A percentile compares a stretch with the other conserved stretches of the same genome.
Conservation (phyloP, 2,888 invertebrate species). For the Papilio demoleus region DNA sequence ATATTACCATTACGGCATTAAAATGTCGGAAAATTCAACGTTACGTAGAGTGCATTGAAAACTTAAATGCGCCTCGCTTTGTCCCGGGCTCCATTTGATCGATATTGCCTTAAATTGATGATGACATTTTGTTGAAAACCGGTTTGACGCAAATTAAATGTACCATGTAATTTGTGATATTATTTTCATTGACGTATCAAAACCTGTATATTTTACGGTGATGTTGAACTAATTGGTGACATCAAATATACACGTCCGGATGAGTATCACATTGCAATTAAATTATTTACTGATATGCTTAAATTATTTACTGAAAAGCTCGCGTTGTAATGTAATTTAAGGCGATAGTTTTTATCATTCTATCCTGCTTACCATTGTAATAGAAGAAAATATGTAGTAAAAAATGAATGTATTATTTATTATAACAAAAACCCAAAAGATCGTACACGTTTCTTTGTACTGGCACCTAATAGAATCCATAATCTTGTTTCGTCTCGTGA, state of each 20-base stretch:
- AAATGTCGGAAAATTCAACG: slow-evolving; percentile 14
- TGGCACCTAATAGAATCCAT: slow-evolving; percentile 22
- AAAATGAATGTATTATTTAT: background rate
- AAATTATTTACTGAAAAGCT: background rate
- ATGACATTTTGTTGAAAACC: slow-evolving; percentile 16
- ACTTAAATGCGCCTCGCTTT: slow-evolving; percentile 11
- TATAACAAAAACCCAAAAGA: background rate
- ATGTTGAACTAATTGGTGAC: slow-evolving; percentile 35
- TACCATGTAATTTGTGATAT: slow-evolving; percentile 13
- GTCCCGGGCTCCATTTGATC: slow-evolving; percentile 6
- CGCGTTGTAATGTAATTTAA: background rate
- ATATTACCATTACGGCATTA: slow-evolving; percentile 14
- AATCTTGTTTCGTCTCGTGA: slow-evolving; percentile 19
- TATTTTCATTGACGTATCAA: slow-evolving; percentile 23
- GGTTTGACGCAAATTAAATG: slow-evolving; percentile 27
- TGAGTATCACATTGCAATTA: slow-evolving; percentile 31
- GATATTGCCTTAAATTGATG: slow-evolving; percentile 24
- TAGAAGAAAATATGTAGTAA: background rate
- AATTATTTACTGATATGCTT: slow-evolving; percentile 20
- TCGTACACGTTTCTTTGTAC: slow-evolving; percentile 18
- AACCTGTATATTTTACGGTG: slow-evolving; percentile 17
- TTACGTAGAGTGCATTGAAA: slow-evolving; percentile 13
- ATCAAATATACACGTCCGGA: slow-evolving; percentile 26
- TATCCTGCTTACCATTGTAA: background rate
- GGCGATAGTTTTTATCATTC: background rate